Conservation (phyloP, 2,888 invertebrate genomes). For the Hedychridium roseum region DNA sequence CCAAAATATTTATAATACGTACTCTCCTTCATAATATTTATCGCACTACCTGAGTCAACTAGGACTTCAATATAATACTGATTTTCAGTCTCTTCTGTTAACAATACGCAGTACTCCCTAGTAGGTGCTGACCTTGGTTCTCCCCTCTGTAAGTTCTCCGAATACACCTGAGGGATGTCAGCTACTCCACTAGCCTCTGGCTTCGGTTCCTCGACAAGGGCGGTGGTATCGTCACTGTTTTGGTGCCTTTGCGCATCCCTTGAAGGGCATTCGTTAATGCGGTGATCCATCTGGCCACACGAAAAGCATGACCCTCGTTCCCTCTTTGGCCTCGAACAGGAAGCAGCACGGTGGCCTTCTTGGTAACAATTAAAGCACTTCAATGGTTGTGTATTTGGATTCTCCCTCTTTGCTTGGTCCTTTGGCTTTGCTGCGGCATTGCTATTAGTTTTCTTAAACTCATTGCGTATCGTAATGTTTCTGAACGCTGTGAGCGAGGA, state of each 20-base stretch:
- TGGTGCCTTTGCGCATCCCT: too few species aligned
- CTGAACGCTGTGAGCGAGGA: constrained; percentile 2
- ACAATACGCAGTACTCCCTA: not conserved
- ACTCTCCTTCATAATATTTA: not conserved
- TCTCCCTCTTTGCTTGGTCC: not conserved
- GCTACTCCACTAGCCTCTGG: too few species aligned
- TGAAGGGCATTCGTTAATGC: not conserved
- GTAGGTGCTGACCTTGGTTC: too few species aligned
- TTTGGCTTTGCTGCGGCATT: not conserved
- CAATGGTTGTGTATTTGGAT: not conserved
- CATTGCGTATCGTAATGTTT: not conserved
- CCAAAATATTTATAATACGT: not conserved
- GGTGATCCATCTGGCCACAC: not conserved
- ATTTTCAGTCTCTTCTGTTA: not conserved
- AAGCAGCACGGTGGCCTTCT: too few species aligned
- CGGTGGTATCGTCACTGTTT: too few species aligned
- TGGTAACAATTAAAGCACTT: too few species aligned
- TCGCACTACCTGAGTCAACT: not conserved
- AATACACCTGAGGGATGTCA: too few species aligned
- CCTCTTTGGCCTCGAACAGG: not conserved
- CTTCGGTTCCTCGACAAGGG: too few species aligned
- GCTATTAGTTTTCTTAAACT: not conserved
- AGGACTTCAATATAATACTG: constrained; percentile 4
- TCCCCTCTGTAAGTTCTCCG: too few species aligned
- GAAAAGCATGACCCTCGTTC: not conserved